A percentile compares a stretch with the other conserved stretches of the same genome.
Evolutionary conservation across 1,140 invertebrate species (phyloP).

Genomic region (Cydia strobilella): DNA sequence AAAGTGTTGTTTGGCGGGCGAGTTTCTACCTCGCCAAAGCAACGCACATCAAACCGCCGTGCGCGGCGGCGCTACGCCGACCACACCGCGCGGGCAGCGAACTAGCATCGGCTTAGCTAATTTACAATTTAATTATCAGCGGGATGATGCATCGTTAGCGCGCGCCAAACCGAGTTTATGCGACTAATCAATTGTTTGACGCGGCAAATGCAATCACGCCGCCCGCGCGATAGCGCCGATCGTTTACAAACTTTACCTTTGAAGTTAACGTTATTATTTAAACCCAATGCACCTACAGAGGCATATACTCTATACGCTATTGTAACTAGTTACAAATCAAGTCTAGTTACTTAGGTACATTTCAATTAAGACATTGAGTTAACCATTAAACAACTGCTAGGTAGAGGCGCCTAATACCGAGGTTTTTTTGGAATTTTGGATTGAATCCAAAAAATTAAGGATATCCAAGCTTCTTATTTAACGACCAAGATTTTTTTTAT

Average conservation of each 20-base stretch:
- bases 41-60: constrained; percentile 48
- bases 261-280: constrained; percentile 20
- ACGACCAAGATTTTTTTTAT: too few relatives aligned
- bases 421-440: too few relatives aligned
- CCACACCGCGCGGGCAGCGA: constrained; percentile 56
- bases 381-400: not conserved
- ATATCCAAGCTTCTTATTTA: too few relatives aligned
- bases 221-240: constrained; percentile 46
- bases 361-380: not conserved
- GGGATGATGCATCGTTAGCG: constrained; percentile 78
- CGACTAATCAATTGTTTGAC: constrained; percentile 80
- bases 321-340: not conserved
- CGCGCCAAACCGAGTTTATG: constrained; percentile 79
- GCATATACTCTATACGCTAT: not conserved
- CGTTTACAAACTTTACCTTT: constrained; percentile 29
- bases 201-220: constrained; percentile 77
- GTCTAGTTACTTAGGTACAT: not conserved
- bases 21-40: constrained; percentile 32
- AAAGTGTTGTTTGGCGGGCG: constrained; percentile 1
- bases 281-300: not conserved
- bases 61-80: constrained; percentile 41
- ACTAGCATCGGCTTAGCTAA: constrained; percentile 76
- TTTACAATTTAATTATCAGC: constrained; percentile 80
- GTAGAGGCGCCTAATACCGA: too few relatives aligned
- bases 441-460: too few relatives aligned